Conservation (phyloP, 2,797 vertebrate genomes). For the Glossophaga mutica region DNA sequence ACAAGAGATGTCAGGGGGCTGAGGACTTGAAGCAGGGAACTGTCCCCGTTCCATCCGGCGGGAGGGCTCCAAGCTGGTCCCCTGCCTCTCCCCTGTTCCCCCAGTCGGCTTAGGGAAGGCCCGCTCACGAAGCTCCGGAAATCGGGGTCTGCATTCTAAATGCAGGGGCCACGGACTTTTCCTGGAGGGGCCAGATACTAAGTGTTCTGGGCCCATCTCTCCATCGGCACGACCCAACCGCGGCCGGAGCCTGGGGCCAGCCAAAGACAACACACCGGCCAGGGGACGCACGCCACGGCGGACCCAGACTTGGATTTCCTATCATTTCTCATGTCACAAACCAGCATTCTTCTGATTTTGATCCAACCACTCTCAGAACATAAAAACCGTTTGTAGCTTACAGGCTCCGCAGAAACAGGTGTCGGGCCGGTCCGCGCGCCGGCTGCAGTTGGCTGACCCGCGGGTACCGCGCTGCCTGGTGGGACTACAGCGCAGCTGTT, state of each 20-base stretch:
- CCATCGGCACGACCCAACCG: no score
- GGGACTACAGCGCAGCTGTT: rapidly evolving
- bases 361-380: not conserved
- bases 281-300: not conserved
- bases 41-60: rapidly evolving
- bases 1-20: no score
- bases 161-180: not conserved
- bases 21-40: no score
- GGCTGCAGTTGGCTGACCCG: not conserved
- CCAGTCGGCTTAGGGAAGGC: rapidly evolving
- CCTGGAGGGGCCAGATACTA: not conserved
- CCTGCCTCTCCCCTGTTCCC: no score
- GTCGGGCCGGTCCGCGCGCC: rapidly evolving
- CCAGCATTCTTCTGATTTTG: not conserved
- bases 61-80: not conserved
- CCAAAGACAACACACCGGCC: rapidly evolving
- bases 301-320: not conserved
- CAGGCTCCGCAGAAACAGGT: not conserved
- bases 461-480: no score
- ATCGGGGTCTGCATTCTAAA: rapidly evolving
- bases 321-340: not conserved
- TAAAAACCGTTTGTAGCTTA: not conserved
- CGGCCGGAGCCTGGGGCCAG: not conserved
- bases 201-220: not conserved
- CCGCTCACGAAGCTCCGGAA: not conserved